Evolutionary conservation across 2,888 invertebrate genomes (phyloP).

Genomic region (Macropis europaea): DNA sequence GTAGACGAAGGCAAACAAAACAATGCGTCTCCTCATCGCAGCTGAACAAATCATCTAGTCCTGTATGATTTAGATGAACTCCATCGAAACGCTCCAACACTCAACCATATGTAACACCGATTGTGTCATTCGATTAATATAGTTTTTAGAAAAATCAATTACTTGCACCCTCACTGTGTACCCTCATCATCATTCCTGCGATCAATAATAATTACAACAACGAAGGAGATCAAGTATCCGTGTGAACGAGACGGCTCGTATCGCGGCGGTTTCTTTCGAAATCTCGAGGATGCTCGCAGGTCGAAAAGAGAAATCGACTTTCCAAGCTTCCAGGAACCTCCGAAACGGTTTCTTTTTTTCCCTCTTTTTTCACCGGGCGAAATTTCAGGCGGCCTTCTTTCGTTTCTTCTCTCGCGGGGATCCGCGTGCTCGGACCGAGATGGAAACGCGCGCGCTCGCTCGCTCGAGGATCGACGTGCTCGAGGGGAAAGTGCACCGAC

Average conservation of each 20-base stretch:
- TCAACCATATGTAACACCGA: slow-evolving; percentile 46
- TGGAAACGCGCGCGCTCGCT: slow-evolving; percentile 43
- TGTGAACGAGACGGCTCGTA: too few species aligned
- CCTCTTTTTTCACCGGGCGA: slow-evolving; percentile 37
- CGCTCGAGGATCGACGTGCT: background rate
- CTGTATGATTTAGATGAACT: slow-evolving; percentile 46
- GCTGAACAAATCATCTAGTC: slow-evolving; percentile 57
- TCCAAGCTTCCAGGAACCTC: slow-evolving; percentile 65
- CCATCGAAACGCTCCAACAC: slow-evolving; percentile 26
- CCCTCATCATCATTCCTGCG: background rate
- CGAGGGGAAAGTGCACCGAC: slow-evolving; percentile 52
- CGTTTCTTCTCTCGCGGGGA: too few species aligned
- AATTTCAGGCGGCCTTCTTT: slow-evolving; percentile 45
- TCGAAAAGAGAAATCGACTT: slow-evolving; percentile 67
- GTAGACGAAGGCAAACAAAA: slow-evolving; percentile 7
- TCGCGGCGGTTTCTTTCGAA: background rate
- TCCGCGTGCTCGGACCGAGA: slow-evolving; percentile 22
- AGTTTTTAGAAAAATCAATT: slow-evolving; percentile 37
- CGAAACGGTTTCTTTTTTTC: slow-evolving; percentile 41
- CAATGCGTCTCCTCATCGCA: slow-evolving; percentile 25
- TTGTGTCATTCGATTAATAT: slow-evolving; percentile 40
- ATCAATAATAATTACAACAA: background rate
- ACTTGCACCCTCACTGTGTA: background rate
- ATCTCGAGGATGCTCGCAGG: slow-evolving; percentile 36
- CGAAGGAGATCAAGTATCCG: too few species aligned